phyloP scores from a whole-genome alignment of 2,888 invertebrate species.

The Steinernema carpocapsae region DNA sequence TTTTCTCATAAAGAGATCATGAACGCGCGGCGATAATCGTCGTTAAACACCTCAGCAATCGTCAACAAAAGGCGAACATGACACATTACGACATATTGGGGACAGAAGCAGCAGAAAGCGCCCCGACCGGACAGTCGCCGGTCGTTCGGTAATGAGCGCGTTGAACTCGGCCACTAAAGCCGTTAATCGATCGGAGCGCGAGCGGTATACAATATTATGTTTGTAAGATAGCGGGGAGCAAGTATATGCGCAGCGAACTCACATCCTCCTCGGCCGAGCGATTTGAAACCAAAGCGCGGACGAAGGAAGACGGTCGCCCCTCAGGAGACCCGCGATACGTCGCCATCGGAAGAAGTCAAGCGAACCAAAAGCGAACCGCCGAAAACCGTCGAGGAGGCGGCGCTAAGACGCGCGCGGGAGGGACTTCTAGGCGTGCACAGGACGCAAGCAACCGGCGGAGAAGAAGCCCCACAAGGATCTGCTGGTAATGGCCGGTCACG shows the following conservation, averaged over 20 bases:
- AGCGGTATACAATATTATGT: slow-evolving; percentile 3
- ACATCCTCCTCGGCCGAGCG: not conserved
- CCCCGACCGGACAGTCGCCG: not conserved
- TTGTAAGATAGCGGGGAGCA: not conserved
- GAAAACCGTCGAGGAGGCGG: not conserved
- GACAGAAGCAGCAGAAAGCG: not conserved
- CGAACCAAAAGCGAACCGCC: not conserved
- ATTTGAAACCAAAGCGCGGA: no score
- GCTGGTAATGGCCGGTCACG: not conserved
- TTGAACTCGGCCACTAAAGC: not conserved
- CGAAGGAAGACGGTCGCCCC: no score
- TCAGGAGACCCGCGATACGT: not conserved
- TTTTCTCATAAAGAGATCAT: no score
- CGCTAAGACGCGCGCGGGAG: not conserved
- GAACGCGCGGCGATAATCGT: no score
- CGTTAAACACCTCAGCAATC: not conserved
- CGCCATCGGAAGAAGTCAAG: not conserved
- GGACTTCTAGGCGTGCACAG: not conserved
- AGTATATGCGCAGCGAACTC: not conserved
- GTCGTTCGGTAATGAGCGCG: not conserved
- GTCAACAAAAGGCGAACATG: not conserved
- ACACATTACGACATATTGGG: not conserved
- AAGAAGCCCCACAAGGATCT: not conserved
- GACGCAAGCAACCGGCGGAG: not conserved
- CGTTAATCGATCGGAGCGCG: slow-evolving; percentile 17